Evolutionary conservation across 2,888 invertebrate genomes (phyloP), one percentile per base, ranked within the genome.

Genomic region (Theretra japonica): DNA sequence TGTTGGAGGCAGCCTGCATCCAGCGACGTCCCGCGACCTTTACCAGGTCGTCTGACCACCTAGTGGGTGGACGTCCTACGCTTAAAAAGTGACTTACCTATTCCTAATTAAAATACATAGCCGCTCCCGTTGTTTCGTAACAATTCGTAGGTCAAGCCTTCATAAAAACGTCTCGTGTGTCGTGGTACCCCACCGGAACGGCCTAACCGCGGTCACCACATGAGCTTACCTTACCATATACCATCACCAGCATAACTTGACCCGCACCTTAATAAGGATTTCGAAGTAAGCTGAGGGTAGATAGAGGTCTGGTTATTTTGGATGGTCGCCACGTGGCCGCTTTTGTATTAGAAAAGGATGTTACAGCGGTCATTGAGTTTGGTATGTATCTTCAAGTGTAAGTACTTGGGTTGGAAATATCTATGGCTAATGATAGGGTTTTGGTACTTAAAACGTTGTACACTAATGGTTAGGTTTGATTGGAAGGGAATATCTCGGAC

Each of bases 141-240:
- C 72, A 58, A 68, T 69, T 70, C 70, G 73, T 73, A 70, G 53
- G 70, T 70, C 69, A 72, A 69, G 69, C 72, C 50, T 59, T 17
- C 56, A 65, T 41, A 71, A 62, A 70, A 56, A 33, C 56, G 76
- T 86, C 83, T 90, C 92, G 83, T 90, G 86, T 92, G 82, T 90
- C 92, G 86, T 79, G 85, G 80, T 77, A 85, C 83, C 84, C 85
- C 88, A 91, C 91, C 92, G 92, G 92, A 92, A 92, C 92, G 91
- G 78, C 68, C 83, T 81, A 83, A 86, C 88, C 87, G 85, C 89
- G 86, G 86, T 83, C 87, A 87, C 87, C 86, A 82, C 86, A 87
- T 83, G 82, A 87, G 88, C 84, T 84, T 85, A 82, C 83, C 83
- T 90, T 89, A 89, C 90, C 82, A 76, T 74, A 74, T 73, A 71